Conservation (phyloP, 2,113 vertebrate genomes). For the Malurus cyaneus region DNA sequence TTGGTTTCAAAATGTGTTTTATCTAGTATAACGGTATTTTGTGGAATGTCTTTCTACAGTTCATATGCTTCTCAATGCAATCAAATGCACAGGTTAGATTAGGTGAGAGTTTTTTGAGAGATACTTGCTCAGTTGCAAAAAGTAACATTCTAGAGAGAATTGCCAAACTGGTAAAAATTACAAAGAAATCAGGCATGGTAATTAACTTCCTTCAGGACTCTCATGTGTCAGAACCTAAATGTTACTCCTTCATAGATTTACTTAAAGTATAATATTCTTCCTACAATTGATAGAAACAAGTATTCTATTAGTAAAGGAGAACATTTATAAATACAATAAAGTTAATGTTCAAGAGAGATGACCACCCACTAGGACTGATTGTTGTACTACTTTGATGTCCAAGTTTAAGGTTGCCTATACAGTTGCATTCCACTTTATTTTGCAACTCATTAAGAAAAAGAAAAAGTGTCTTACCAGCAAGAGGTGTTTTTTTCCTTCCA, state of each 20-base stretch:
- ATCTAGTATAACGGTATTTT: neutral
- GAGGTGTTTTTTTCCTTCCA: constrained; percentile 31
- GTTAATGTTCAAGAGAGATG: constrained; percentile 20
- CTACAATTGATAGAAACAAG: constrained; percentile 45
- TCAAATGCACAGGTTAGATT: neutral
- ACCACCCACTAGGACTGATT: neutral
- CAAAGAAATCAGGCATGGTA: constrained; percentile 30
- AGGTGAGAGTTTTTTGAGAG: neutral
- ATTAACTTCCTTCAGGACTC: constrained; percentile 31
- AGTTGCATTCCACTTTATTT: constrained; percentile 33
- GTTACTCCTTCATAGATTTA: constrained; percentile 45
- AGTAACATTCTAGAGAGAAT: neutral
- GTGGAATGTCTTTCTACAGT: neutral
- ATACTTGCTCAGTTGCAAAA: neutral
- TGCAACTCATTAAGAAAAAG: constrained; percentile 45
- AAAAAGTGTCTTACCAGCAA: constrained; percentile 28
- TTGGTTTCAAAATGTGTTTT: neutral
- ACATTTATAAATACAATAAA: constrained; percentile 55
- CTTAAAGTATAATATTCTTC: constrained; percentile 5
- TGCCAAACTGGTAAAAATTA: constrained; percentile 38
- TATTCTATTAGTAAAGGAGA: constrained; percentile 56
- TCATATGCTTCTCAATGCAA: neutral
- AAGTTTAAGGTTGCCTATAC: neutral
- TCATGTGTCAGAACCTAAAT: constrained; percentile 39
- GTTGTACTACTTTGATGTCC: constrained; percentile 20